Evolutionary conservation across 2,113 vertebrate genomes (phyloP).

Genomic region (Brevimyrus niger): DNA sequence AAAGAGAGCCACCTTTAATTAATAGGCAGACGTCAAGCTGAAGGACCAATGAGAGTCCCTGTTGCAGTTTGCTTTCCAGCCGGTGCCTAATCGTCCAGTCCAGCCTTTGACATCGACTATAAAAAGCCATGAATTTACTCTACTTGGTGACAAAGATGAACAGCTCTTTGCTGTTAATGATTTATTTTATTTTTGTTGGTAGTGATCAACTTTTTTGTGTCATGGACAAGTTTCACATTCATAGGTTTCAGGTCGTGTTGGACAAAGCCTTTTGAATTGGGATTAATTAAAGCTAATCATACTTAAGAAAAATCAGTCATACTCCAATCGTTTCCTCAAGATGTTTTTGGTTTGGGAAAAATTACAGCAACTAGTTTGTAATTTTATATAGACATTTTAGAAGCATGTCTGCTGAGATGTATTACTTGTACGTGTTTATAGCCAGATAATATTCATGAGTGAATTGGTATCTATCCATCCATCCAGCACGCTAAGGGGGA

Average conservation of each 20-base stretch:
- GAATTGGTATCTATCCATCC: not conserved
- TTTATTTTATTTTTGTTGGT: not conserved
- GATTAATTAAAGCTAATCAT: not conserved
- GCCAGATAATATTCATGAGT: not conserved
- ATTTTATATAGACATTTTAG: not conserved
- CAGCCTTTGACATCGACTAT: conserved; percentile 35
- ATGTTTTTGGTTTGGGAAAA: not conserved
- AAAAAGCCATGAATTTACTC: not conserved
- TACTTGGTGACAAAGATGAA: not conserved
- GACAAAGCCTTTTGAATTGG: not conserved
- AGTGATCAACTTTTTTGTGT: not conserved
- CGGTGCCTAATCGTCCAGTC: conserved; percentile 43
- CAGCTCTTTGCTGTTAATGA: not conserved
- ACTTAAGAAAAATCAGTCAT: not conserved
- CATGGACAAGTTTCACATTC: not conserved
- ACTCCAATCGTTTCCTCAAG: not conserved
- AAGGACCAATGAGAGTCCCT: not conserved
- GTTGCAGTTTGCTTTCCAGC: conserved; percentile 1
- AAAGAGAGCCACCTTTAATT: conserved; percentile 13
- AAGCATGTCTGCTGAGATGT: not conserved
- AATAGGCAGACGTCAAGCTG: not conserved
- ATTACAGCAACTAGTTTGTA: not conserved
- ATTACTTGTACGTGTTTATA: not conserved
- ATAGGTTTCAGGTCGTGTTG: not conserved
- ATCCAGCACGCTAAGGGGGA: not conserved